Percentiles rank a stretch among this genome's conserved stretches.
Conservation (phyloP, 1,140 invertebrate species). For the Cherax quadricarinatus region DNA sequence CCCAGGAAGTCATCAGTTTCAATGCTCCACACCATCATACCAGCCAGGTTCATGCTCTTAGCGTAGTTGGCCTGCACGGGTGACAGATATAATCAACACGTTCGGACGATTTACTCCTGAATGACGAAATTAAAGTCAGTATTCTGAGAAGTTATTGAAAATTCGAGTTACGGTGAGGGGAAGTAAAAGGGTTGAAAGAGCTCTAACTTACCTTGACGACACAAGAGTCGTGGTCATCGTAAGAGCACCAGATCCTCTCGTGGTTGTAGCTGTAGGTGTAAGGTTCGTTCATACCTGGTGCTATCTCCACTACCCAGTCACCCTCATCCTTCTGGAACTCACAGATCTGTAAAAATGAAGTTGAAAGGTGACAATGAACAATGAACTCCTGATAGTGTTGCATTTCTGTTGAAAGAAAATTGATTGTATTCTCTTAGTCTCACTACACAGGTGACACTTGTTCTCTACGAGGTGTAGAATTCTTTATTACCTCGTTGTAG, state of each 20-base stretch:
- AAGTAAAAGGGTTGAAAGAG: not conserved
- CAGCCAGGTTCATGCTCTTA: conserved; percentile 76
- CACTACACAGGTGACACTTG: too few relatives aligned
- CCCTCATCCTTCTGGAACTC: conserved; percentile 41
- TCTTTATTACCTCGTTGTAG: conserved; percentile 85
- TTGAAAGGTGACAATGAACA: not conserved
- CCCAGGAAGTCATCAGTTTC: conserved; percentile 79
- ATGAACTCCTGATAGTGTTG: too few relatives aligned
- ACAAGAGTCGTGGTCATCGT: conserved; percentile 71
- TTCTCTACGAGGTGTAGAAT: too few relatives aligned
- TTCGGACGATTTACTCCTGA: too few relatives aligned
- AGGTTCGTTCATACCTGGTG: conserved; percentile 48
- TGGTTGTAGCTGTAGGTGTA: conserved; percentile 44
- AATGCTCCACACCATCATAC: conserved; percentile 79
- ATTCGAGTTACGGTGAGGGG: not conserved
- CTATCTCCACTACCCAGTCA: conserved; percentile 59
- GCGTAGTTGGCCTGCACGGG: conserved; percentile 74
- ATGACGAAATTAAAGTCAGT: not conserved
- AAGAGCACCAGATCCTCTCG: conserved; percentile 70
- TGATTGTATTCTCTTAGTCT: too few relatives aligned
- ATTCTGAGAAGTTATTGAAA: not conserved
- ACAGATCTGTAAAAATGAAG: conserved; percentile 66
- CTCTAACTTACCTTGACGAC: conserved; percentile 68
- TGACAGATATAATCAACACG: not conserved
- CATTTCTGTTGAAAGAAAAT: too few relatives aligned